Conservation (phyloP, 2,888 invertebrate species). For the Tupiocoris notatus region DNA sequence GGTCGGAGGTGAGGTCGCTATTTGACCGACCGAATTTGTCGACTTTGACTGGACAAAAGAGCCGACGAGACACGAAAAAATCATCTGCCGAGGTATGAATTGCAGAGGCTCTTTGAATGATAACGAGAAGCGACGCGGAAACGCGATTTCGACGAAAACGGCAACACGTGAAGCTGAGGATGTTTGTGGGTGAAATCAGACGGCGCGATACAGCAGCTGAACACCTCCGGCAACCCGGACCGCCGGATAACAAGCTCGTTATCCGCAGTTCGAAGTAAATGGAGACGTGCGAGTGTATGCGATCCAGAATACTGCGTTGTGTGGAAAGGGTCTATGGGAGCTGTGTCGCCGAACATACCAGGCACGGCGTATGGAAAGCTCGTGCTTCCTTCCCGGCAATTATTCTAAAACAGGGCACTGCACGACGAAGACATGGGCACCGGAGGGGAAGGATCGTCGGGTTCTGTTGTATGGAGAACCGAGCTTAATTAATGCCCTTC, state of each 20-base stretch:
- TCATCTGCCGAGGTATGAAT: too few relatives aligned
- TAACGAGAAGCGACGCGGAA: too few relatives aligned
- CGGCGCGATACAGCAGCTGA: neutral
- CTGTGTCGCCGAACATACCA: neutral
- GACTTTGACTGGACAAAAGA: too few relatives aligned
- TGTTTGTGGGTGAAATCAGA: neutral
- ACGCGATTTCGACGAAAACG: neutral
- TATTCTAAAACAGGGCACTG: neutral
- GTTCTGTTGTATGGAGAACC: neutral
- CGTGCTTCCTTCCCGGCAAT: neutral
- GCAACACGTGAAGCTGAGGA: too few relatives aligned
- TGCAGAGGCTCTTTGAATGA: too few relatives aligned
- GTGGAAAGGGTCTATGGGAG: neutral
- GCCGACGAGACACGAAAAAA: too few relatives aligned
- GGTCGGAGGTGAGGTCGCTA: too few relatives aligned
- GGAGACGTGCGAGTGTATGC: neutral
- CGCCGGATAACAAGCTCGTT: neutral
- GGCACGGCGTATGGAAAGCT: neutral
- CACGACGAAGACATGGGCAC: neutral
- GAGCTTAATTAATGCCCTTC: neutral
- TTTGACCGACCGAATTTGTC: too few relatives aligned
- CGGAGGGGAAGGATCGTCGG: neutral
- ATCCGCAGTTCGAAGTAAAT: neutral
- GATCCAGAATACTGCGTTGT: neutral
- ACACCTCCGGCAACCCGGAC: neutral